phyloP scores from a whole-genome alignment of 1,140 invertebrate species.

The Cyclargus thomasi region DNA sequence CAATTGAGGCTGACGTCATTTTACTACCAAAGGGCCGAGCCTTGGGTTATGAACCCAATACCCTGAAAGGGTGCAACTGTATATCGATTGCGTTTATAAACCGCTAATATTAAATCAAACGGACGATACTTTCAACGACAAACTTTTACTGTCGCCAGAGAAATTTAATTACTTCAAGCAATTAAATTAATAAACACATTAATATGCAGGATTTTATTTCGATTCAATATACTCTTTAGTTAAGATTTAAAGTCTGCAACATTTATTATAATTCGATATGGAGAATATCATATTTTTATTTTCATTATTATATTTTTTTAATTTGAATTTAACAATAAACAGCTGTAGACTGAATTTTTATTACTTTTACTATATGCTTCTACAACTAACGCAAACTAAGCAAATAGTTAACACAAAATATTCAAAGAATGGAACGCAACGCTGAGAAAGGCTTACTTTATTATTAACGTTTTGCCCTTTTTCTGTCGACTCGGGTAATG shows the following conservation, averaged over 20 bases:
- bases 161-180: not conserved
- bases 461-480: slow-evolving; percentile 4
- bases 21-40: slow-evolving; percentile 9
- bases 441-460: not conserved
- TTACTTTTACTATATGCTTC: too few species aligned
- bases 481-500: not conserved
- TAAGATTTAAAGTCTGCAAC: too few species aligned
- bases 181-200: too few species aligned
- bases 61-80: not conserved
- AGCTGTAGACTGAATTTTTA: too few species aligned
- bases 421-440: not conserved
- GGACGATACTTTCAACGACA: not conserved
- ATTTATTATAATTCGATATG: too few species aligned
- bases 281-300: too few species aligned
- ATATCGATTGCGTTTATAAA: slow-evolving; percentile 3
- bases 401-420: not conserved
- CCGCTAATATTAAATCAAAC: not conserved
- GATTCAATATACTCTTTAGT: too few species aligned
- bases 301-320: too few species aligned
- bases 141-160: not conserved
- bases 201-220: too few species aligned
- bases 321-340: too few species aligned
- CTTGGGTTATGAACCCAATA: slow-evolving; percentile 13
- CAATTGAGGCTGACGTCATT: slow-evolving; percentile 3
- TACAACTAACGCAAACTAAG: not conserved